Base-by-base conservation (phyloP, 2,797 vertebrate genomes). In the Sylvilagus floridanus region DNA sequence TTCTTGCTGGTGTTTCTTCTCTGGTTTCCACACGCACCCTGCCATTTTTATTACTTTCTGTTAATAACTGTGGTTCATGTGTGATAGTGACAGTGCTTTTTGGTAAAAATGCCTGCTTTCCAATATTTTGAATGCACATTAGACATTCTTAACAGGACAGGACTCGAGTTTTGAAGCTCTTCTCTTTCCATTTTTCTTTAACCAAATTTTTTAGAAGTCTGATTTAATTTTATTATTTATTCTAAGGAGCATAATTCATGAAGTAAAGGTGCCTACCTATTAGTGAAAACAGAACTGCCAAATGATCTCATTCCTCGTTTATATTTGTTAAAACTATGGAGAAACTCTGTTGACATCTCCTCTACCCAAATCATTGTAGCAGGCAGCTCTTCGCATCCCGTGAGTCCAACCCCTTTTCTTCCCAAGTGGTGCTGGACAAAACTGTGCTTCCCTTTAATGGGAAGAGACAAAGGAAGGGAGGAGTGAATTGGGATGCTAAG, bases 201-300 rank as follows among this genome's bases (percentile, higher is more conserved):
- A 94, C 98, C 97, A 90, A 96, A 97, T 63, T 96, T 97, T 97
- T 94, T 86, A 86, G 84, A 96, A 77, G 17, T 97, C 57, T 97
- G 57, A 69, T 81, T 97, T 97, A 63, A 92, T 93, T 97, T 95
- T 97, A 47, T 88, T 96, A 22, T 95, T 97, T 98, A 93, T 96
- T 93, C 91, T 96, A 97, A 90, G 7, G 28, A 37, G 4, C 82
- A 95, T 97, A 35, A 87, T 92, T 95, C 47, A n/a, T 78, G 84
- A 97, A 96, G 69, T 94, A 78, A 93, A 85, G 54, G 62, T 91
- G 54, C 32, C 24, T 28, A 65, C 12, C 54, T 95, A 1, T 86
- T 91, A 26, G 10, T 42, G 35, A n/a, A 81, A 86, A 60, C 68
- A 88, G 24, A 94, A 7, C 85, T 94, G 50, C 75, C 68, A 89